Percentiles rank a stretch among this genome's conserved stretches.
phyloP scores from a whole-genome alignment of 2,797 vertebrate genomes.

The Artibeus jamaicensis region DNA sequence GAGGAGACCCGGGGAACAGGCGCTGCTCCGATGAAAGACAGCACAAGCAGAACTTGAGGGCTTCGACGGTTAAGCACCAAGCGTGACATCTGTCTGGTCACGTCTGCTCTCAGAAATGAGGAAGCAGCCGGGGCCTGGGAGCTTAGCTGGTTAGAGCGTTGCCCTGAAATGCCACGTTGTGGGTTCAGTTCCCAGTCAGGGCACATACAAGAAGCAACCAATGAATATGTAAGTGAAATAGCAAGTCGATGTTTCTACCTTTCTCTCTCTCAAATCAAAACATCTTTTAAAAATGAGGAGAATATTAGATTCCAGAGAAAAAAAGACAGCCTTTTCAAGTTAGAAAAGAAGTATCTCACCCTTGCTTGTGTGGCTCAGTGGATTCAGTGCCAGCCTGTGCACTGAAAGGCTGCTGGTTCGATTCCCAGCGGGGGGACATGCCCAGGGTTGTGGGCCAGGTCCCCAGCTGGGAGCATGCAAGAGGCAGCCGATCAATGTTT shows the following conservation, averaged over 20 bases:
- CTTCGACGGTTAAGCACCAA: not conserved
- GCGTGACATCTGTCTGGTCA: rapidly evolving
- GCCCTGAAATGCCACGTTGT: no score
- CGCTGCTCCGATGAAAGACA: not conserved
- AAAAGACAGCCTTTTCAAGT: not conserved
- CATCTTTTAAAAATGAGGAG: not conserved
- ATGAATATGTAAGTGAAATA: not conserved
- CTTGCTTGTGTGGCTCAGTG: no score
- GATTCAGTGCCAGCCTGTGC: no score
- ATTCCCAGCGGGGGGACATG: no score
- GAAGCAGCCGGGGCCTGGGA: no score
- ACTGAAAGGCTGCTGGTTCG: no score
- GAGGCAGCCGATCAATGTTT: no score
- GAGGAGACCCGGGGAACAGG: not conserved
- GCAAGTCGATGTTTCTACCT: not conserved
- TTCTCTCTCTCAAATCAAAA: not conserved
- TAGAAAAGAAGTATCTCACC: not conserved
- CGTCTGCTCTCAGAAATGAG: not conserved
- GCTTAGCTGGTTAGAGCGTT: no score
- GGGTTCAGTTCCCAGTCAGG: no score
- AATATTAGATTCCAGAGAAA: no score
- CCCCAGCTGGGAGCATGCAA: no score
- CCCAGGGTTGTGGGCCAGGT: no score
- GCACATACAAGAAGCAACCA: not conserved
- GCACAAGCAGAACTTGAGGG: rapidly evolving